Conservation (phyloP, 2,888 invertebrate genomes). For the Electrophaes corylata region DNA sequence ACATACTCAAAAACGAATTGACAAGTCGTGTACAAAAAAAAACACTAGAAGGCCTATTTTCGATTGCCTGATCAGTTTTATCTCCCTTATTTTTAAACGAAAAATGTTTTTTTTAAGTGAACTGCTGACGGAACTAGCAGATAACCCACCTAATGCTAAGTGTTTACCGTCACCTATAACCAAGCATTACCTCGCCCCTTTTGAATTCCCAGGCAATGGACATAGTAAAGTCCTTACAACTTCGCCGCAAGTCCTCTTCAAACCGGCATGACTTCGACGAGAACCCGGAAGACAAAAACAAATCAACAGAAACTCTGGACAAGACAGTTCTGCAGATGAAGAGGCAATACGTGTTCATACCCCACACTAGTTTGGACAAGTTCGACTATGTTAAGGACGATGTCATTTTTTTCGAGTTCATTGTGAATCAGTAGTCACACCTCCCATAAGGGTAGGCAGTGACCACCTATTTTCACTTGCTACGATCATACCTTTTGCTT, state of each 20-base stretch:
- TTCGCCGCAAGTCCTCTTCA: slow-evolving; percentile 72
- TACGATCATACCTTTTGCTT: too few species aligned
- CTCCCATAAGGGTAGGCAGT: too few species aligned
- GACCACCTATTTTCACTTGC: too few species aligned
- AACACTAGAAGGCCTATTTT: too few species aligned
- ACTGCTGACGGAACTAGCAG: too few species aligned
- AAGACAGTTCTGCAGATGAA: slow-evolving; percentile 67
- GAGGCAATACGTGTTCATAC: slow-evolving; percentile 86
- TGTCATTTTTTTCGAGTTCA: slow-evolving; percentile 85
- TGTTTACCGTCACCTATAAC: neutral
- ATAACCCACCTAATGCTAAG: too few species aligned
- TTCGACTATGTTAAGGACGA: slow-evolving; percentile 85
- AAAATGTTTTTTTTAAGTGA: too few species aligned
- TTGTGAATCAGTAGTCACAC: slow-evolving; percentile 67
- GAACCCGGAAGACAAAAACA: slow-evolving; percentile 53
- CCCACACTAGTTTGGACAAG: slow-evolving; percentile 85
- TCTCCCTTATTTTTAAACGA: too few species aligned
- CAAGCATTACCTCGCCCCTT: neutral
- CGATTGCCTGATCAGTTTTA: too few species aligned
- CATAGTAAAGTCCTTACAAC: slow-evolving; percentile 85
- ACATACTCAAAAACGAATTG: too few species aligned
- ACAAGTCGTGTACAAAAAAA: too few species aligned
- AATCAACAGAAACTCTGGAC: slow-evolving; percentile 64
- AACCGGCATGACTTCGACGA: slow-evolving; percentile 70
- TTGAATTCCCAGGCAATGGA: slow-evolving; percentile 80